Evolutionary conservation across 2,797 vertebrate species (phyloP).

Genomic region (Miichthys miiuy): DNA sequence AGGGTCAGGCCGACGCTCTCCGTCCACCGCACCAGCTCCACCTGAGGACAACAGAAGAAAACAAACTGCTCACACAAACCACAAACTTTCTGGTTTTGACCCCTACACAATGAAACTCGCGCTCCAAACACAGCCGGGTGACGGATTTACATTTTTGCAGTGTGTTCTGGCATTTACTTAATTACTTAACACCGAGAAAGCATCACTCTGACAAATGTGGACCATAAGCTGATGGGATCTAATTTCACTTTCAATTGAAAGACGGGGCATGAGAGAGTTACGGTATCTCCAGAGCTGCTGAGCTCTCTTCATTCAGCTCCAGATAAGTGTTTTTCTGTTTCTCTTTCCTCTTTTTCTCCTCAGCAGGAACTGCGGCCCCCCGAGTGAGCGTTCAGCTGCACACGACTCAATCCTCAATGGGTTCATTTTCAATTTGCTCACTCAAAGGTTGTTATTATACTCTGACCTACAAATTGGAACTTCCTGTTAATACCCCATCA

Average conservation of each 20-base stretch:
- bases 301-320: constrained; percentile 67
- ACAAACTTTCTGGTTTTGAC: constrained; percentile 7
- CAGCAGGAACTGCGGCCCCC: constrained; percentile 74
- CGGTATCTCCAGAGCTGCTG: constrained; percentile 52
- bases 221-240: constrained; percentile 10
- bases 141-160: too few relatives aligned
- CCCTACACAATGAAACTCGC: neutral
- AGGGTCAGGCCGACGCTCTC: constrained; percentile 96
- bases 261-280: constrained; percentile 33
- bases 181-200: neutral
- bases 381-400: constrained; percentile 78
- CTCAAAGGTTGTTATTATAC: constrained; percentile 89
- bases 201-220: neutral
- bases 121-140: neutral
- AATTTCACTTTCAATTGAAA: neutral
- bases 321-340: constrained; percentile 76
- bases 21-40: constrained; percentile 96
- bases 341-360: constrained; percentile 71
- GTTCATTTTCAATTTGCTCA: constrained; percentile 88
- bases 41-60: constrained; percentile 78
- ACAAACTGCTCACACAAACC: neutral
- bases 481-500: constrained; percentile 86
- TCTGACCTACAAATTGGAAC: constrained; percentile 89
- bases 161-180: too few relatives aligned
- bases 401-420: constrained; percentile 83